These are phyloP conservation scores for Phaetusa simplex DNA, from an alignment of 2,113 vertebrate species.

Conservation along the genomic window DNA sequence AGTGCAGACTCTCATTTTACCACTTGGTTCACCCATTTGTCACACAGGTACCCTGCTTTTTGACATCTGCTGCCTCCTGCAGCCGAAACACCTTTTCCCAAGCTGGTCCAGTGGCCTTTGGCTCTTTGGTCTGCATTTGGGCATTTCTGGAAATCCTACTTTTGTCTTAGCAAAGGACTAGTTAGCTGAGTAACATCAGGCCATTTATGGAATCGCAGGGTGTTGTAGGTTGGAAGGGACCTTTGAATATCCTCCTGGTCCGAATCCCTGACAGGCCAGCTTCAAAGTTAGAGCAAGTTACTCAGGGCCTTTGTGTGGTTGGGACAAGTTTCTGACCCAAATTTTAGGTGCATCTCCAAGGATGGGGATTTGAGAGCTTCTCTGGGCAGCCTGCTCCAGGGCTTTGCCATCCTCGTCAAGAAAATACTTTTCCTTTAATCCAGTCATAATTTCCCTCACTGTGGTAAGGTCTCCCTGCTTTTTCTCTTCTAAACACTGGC, in stretches of 20 bases:
- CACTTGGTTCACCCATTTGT: background rate
- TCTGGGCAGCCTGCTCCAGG: background rate
- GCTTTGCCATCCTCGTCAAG: background rate
- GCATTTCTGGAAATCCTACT: background rate
- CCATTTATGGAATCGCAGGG: background rate
- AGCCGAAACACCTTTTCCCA: background rate
- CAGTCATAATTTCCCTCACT: background rate
- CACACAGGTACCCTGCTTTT: background rate
- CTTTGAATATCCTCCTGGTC: background rate
- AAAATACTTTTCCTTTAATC: background rate
- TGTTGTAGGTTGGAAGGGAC: background rate
- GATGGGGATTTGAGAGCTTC: background rate
- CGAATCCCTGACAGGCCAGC: background rate
- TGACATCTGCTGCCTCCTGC: background rate
- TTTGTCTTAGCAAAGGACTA: background rate
- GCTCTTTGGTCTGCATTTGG: background rate
- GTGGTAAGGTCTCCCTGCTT: background rate
- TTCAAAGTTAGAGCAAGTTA: background rate
- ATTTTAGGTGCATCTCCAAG: background rate
- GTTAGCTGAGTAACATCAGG: background rate
- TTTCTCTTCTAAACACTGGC: background rate
- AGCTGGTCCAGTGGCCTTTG: background rate
- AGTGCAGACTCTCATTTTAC: background rate
- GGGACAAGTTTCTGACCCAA: background rate
- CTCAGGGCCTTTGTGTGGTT: background rate